Conservation (phyloP, 2,797 vertebrate species). For the Eremophila alpestris region DNA sequence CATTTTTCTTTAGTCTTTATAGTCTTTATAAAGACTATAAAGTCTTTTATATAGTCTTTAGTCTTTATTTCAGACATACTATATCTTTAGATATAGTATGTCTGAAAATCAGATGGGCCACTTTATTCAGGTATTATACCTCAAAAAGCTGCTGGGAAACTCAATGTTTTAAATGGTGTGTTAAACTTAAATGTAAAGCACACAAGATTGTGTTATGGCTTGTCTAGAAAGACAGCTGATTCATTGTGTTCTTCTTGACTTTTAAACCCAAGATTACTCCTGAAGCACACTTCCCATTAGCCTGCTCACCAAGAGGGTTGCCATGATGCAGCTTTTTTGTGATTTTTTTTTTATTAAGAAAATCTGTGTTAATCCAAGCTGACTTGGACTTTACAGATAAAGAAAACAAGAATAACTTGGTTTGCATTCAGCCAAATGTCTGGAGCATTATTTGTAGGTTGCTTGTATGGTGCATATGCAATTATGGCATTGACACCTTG, state of each 20-base stretch:
- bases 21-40: too few species aligned
- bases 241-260: background rate
- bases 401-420: background rate
- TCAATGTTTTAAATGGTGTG: background rate
- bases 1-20: background rate
- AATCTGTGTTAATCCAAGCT: background rate
- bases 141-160: background rate
- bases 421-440: background rate
- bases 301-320: background rate
- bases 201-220: background rate
- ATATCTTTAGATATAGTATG: background rate
- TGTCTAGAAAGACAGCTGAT: background rate
- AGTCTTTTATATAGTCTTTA: too few species aligned
- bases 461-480: background rate
- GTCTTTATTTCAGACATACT: too few species aligned
- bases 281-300: background rate
- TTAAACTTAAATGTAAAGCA: background rate
- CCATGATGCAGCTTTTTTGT: background rate
- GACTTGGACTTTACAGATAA: background rate
- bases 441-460: background rate
- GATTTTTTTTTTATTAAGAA: background rate
- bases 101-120: background rate
- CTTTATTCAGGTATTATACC: background rate
- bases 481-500: background rate
- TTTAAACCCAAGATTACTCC: background rate